These are phyloP conservation scores for Limnothrissa miodon DNA, from an alignment of 2,113 vertebrate genomes.

Conservation along the genomic window DNA sequence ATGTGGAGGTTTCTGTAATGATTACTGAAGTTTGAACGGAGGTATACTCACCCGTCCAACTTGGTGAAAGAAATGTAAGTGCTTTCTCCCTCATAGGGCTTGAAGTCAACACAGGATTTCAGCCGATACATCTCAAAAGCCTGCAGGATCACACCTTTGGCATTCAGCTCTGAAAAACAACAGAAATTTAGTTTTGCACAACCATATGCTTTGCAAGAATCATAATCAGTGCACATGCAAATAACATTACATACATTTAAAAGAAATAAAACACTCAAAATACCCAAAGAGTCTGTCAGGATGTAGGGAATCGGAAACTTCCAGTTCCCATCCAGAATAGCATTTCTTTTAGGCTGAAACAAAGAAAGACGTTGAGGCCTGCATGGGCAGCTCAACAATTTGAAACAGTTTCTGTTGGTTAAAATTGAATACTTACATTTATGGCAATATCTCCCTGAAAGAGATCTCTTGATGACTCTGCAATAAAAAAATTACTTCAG, in stretches of 20 bases:
- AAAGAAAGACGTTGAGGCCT: background rate
- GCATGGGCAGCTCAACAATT: background rate
- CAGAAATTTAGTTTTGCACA: background rate
- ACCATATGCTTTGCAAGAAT: background rate
- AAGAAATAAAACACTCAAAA: background rate
- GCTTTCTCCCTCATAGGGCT: conserved; percentile 85
- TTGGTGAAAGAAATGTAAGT: conserved; percentile 80
- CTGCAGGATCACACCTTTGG: conserved; percentile 87
- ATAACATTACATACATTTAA: background rate
- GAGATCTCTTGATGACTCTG: conserved; percentile 57
- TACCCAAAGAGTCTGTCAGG: conserved; percentile 83
- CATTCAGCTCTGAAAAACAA: conserved; percentile 65
- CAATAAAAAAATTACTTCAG: conserved; percentile 5
- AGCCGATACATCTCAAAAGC: conserved; percentile 88
- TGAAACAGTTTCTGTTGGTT: background rate
- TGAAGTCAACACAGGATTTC: conserved; percentile 91
- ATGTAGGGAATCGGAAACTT: conserved; percentile 87
- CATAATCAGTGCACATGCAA: background rate
- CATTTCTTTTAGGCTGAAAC: conserved; percentile 72
- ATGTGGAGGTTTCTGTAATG: background rate
- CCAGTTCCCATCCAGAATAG: conserved; percentile 78
- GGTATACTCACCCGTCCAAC: conserved; percentile 73
- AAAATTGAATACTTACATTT: conserved; percentile 56
- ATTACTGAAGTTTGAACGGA: background rate
- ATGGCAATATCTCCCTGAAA: conserved; percentile 71